Percentiles rank a stretch among this genome's conserved stretches.
Evolutionary conservation across 2,888 invertebrate genomes (phyloP).

Genomic region (Tuberolachnus salignus): DNA sequence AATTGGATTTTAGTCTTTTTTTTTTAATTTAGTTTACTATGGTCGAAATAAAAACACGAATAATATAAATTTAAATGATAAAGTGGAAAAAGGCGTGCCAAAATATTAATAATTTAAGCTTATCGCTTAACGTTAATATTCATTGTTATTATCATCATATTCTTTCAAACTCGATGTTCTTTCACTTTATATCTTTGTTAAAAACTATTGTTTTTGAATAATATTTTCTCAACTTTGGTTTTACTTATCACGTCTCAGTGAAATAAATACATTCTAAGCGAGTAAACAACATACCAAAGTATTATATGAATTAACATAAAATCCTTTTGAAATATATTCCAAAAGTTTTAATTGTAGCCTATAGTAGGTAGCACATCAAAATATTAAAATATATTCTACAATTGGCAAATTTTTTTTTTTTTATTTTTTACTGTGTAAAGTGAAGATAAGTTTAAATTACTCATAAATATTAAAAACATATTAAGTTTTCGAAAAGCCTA

Average conservation of each 20-base stretch:
- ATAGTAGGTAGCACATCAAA: not conserved
- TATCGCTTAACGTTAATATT: conserved; percentile 16
- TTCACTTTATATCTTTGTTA: conserved; percentile 19
- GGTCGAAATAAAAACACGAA: too few relatives aligned
- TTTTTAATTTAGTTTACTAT: too few relatives aligned
- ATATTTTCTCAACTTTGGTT: conserved; percentile 4
- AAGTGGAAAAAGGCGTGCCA: too few relatives aligned
- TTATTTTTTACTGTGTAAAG: too few relatives aligned
- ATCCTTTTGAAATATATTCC: conserved; percentile 14
- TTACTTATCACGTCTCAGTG: conserved; percentile 1
- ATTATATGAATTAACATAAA: conserved; percentile 9
- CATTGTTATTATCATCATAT: conserved; percentile 27
- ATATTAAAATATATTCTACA: not conserved
- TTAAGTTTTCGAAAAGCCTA: too few relatives aligned
- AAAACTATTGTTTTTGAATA: conserved; percentile 28
- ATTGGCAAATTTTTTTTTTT: not conserved
- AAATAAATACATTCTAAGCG: conserved; percentile 3
- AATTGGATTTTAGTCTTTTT: too few relatives aligned
- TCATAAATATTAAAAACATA: too few relatives aligned
- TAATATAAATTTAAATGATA: too few relatives aligned
- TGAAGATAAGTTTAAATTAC: too few relatives aligned
- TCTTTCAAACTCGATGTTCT: not conserved
- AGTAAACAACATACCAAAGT: conserved; percentile 12
- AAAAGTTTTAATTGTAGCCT: conserved; percentile 30
- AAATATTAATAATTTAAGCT: conserved; percentile 16